Evolutionary conservation across 1,140 invertebrate species (phyloP), one percentile per base, ranked within the genome.

Genomic region (Drosophila cardini): DNA sequence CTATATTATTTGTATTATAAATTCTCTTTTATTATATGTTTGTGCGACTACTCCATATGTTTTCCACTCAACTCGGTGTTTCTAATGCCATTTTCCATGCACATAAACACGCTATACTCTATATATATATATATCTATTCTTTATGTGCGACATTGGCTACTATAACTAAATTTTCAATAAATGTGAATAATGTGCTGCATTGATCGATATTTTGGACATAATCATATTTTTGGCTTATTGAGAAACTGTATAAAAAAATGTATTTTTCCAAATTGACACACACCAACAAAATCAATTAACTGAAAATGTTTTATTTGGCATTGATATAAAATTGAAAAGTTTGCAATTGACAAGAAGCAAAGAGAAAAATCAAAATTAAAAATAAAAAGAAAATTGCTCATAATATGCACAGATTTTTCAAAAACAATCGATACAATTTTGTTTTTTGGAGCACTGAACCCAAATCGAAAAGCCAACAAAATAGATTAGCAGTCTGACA

Each of bases 281-380:
- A 57, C 18, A 52, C 52, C 42, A 52, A 52, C 11, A 61, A 38
- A 67, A 56, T 43, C 56, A 46, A 73, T 52, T 56, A 72, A 69
- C 53, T 78, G 67, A 45, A 78, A 83, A 89, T 80, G 76, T 77
- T 80, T 78, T 87, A 74, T 70, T 87, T 87, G 84, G 79, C 76
- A 75, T 67, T 78, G 60, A 60, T 73, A 64, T 73, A 78, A 80
- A 80, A 77, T 67, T 76, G 21, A 48, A 71, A 76, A 76, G 68
- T 18, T 72, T 71, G 32, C 65, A 48, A 69, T 55, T 73, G 55
- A 43, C 71, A 56, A 36, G 55, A 36, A 58, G 32, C 16, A 45
- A 34, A 63, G 32, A 8, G 36, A 63, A 67, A 34, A 71, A 40
- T n/a, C n/a, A 32, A 5, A 53, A 32, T 15, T 1, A 26, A 26